Conservation (phyloP, 2,797 vertebrate species). For the Poeciliopsis presidionis region DNA sequence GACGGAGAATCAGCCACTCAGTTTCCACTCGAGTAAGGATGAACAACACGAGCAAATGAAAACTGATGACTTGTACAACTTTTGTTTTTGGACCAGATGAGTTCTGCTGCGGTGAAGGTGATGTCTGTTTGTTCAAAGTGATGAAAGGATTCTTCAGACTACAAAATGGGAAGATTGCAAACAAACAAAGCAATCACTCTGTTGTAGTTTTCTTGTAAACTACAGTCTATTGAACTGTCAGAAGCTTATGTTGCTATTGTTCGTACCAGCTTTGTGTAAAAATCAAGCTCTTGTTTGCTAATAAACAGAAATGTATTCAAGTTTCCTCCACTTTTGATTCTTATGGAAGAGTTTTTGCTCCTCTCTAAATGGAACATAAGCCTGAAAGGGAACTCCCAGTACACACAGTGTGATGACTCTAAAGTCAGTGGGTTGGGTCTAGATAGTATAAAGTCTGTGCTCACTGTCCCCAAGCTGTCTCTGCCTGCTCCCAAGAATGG, state of each 20-base stretch:
- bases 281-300: background rate
- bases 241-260: background rate
- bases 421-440: slow-evolving; percentile 23
- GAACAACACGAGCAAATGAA: background rate
- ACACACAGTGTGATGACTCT: background rate
- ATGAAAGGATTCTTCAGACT: background rate
- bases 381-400: background rate
- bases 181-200: background rate
- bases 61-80: background rate
- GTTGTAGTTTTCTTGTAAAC: background rate
- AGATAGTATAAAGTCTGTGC: slow-evolving; percentile 17
- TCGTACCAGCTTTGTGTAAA: background rate
- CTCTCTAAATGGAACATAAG: background rate
- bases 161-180: background rate
- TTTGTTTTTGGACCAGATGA: background rate
- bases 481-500: slow-evolving; percentile 33
- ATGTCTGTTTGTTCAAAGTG: background rate
- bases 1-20: background rate
- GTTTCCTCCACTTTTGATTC: background rate
- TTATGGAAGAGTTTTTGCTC: background rate
- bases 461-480: slow-evolving; percentile 36
- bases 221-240: background rate
- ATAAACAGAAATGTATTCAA: background rate
- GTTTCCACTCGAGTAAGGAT: background rate
- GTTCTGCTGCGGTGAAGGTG: background rate